phyloP scores from a whole-genome alignment of 2,113 vertebrate species.

The Lamprologus tigripictilis region DNA sequence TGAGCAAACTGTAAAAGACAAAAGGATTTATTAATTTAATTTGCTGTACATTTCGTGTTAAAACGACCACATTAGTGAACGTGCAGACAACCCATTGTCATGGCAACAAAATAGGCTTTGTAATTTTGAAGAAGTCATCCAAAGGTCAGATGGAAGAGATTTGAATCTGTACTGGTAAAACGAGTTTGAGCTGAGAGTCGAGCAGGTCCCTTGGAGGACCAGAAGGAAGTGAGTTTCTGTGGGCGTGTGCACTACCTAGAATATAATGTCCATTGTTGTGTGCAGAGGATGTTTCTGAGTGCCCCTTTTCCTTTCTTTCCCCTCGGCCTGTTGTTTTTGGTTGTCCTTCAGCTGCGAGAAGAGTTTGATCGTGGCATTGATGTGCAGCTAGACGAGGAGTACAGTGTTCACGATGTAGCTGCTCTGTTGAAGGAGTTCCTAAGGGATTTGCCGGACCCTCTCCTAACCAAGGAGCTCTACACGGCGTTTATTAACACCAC shows the following conservation, averaged over 20 bases:
- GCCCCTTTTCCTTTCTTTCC: background rate
- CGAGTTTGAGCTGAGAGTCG: background rate
- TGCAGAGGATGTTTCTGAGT: slow-evolving; percentile 12
- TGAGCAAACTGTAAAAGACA: background rate
- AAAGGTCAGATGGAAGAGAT: background rate
- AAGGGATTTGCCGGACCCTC: slow-evolving; percentile 91
- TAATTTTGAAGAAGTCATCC: background rate
- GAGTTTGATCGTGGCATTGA: slow-evolving; percentile 91
- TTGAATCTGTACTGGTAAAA: background rate
- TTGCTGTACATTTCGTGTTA: background rate
- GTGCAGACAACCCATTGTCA: background rate
- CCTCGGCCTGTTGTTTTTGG: background rate
- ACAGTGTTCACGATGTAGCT: slow-evolving; percentile 91
- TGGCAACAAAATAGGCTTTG: background rate
- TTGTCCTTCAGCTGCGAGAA: slow-evolving; percentile 77
- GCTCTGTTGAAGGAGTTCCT: slow-evolving; percentile 94
- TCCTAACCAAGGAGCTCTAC: slow-evolving; percentile 92
- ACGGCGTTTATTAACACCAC: slow-evolving; percentile 91
- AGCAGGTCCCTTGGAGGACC: background rate
- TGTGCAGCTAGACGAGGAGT: slow-evolving; percentile 85
- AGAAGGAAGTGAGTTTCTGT: background rate
- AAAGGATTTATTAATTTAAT: background rate
- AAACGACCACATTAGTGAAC: background rate
- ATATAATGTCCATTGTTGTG: slow-evolving; percentile 10
- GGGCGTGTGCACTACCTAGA: background rate